Percentiles rank a stretch among this genome's conserved stretches.
These are phyloP conservation scores for Emberiza fucata DNA, from an alignment of 2,113 vertebrate species.

Conservation along the genomic window DNA sequence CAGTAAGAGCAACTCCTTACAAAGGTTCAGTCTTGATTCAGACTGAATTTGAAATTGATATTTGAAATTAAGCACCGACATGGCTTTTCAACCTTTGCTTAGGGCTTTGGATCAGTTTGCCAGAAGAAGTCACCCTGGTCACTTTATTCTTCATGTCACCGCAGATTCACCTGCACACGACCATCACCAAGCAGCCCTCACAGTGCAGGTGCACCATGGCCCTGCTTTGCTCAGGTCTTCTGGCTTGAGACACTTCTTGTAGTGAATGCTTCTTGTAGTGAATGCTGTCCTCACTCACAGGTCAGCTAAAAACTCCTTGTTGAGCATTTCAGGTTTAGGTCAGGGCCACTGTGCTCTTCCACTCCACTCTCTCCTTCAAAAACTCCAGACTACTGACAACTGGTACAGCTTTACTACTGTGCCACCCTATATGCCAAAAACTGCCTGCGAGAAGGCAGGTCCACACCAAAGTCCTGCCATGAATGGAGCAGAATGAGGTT, in stretches of 20 bases:
- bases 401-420: background rate
- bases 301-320: background rate
- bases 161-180: background rate
- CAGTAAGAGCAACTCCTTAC: background rate
- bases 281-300: background rate
- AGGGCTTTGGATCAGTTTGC: background rate
- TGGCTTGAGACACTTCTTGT: background rate
- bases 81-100: background rate
- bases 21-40: background rate
- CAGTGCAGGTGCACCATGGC: background rate
- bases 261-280: background rate
- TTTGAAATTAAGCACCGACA: background rate
- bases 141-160: background rate
- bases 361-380: background rate
- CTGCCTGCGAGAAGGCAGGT: background rate
- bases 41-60: too few relatives aligned
- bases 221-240: background rate
- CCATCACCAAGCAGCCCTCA: fast-evolving
- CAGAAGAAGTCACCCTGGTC: background rate
- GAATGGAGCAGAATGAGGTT: background rate
- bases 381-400: background rate
- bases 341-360: background rate
- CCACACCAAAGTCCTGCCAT: background rate
- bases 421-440: background rate
- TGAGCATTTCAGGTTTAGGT: background rate